Conservation (phyloP, 2,797 vertebrate species). For the Peromyscus aztecus region DNA sequence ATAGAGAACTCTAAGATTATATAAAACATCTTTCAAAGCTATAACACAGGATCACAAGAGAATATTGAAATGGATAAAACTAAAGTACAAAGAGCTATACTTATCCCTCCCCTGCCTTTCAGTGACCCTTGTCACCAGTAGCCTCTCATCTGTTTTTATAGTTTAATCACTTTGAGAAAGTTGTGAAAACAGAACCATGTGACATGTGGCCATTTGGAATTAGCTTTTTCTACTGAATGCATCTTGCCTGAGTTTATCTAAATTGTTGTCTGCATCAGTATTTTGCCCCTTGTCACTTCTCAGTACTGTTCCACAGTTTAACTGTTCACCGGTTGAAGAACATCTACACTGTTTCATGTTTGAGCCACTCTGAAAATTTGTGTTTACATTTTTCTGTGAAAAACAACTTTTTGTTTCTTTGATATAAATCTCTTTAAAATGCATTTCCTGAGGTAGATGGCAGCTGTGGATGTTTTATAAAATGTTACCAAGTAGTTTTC, state of each 20-base stretch:
- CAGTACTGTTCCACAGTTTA: not conserved
- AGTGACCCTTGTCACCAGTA: not conserved
- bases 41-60: not conserved
- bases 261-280: not conserved
- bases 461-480: not conserved
- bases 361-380: not conserved
- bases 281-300: not conserved
- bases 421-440: not conserved
- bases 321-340: not conserved
- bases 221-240: not conserved
- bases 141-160: not conserved
- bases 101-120: not conserved
- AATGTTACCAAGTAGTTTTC: not conserved
- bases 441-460: not conserved
- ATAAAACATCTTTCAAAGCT: not conserved
- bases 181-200: not conserved
- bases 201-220: not conserved
- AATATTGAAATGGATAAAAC: not conserved
- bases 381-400: not conserved
- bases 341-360: not conserved
- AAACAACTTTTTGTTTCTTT: not conserved
- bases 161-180: not conserved
- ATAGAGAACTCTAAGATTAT: not conserved
- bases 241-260: not conserved
- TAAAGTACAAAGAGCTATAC: not conserved